Evolutionary conservation across 2,113 vertebrate genomes (phyloP), one percentile per base, ranked within the genome.

Genomic region (Oostethus manadensis): DNA sequence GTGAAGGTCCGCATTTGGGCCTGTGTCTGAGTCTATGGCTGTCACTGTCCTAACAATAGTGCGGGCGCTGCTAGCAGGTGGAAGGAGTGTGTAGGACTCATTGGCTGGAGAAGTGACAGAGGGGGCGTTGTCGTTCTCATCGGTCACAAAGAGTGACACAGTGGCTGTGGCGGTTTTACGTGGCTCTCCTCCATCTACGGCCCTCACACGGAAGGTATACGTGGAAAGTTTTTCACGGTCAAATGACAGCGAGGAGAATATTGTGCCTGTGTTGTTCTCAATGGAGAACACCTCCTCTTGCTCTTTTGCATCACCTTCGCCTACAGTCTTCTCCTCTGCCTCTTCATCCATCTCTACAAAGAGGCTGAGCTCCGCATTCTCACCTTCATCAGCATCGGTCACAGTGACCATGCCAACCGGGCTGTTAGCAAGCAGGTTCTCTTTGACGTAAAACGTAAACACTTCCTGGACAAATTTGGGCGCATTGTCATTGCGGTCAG

Each of bases 371-470:
- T 98, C 93, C 0, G 94, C 95, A 0, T 99, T 99, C 73, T 91
- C 91, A 3, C 95, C 96, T 68, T 94, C 90, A 63, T 98, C 96
- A 0, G 94, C 92, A 35, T 99, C 96, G 62, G 96, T 97, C 51
- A 98, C 96, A 0, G 96, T 99, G 54, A 99, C 93, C 96, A 98
- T 98, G 22, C 95, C 96, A n/a, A 98, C 94, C 0, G 96, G 94
- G 74, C 96, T 98, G 88, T 98, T 96, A 68, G 94, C 93, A 11
- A 94, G 93, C 51, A 99, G 83, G 87, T 99, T 99, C 75, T 99
- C 96, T 70, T 97, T 98, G 70, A 98, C 94, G 0, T 99, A 98
- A 82, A 99, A 99, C 7, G 93, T 98, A 73, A 99, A 98, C 46
- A 97, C 87, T 0, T 98, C 94, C 88, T 98, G 96, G 86, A 97